Base-by-base conservation (phyloP, 2,797 vertebrate genomes). In the Lagocephalus sceleratus region DNA sequence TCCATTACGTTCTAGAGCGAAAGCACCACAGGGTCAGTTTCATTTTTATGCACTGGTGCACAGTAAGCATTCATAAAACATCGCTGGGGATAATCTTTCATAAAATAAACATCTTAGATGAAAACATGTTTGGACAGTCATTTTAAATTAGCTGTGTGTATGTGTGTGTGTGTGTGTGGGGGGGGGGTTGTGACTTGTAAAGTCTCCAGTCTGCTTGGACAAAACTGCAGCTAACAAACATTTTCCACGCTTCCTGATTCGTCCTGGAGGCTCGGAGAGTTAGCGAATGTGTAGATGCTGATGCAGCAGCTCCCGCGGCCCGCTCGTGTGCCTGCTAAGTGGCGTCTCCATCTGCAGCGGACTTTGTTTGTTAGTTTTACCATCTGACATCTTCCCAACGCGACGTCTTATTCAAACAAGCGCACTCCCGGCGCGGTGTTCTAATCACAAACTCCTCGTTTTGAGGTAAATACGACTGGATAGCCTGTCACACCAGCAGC, bases 341-440 rank as follows among this genome's bases (percentile, higher is more conserved):
- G 43, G 58, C 19, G 54, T 71, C 75, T 82, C 79, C 82, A 65
- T 85, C 63, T 65, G 71, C 53, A 58, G 71, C 49, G 12, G 60
- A 64, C 63, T 77, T 52, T 86, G 84, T 86, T 88, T 88, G 87
- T 89, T 88, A 81, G 82, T 79, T 85, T 79, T 68, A 78, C 72
- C 70, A 75, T 81, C 86, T 76, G 84, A 82, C 77, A 79, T 85
- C 73, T 86, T 84, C 73, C 66, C 73, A 83, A 75, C 62, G 41
- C 70, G 76, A 71, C 51, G 55, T 76, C 83, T 83, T 76, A 75
- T 63, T 86, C 76, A 86, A 89, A 87, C 85, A 88, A 85, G 66
- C 23, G 65, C 21, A 58, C 38, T 57, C 63, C 1, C 41, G 62
- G 68, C 82, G 68, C 48, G 57, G 78, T 60, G 79, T 73, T 85